Percentiles rank a stretch among this genome's conserved stretches.
phyloP scores from a whole-genome alignment of 2,113 vertebrate species.

The Saccopteryx leptura region DNA sequence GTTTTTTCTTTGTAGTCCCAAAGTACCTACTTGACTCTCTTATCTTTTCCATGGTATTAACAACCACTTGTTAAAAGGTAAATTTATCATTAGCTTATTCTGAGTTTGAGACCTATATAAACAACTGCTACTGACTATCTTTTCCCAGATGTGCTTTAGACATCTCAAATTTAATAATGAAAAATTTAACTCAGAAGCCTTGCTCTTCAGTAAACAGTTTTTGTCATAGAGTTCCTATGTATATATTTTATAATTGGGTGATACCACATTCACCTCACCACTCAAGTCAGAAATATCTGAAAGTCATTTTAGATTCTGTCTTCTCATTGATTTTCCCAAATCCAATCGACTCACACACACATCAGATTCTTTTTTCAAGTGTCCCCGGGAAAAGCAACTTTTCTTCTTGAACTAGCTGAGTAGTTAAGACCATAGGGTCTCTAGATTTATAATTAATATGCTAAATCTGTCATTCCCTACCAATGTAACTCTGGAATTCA shows the following conservation, averaged over 20 bases:
- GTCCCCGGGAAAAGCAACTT: background rate
- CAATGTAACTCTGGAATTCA: background rate
- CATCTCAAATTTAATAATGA: background rate
- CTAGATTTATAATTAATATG: background rate
- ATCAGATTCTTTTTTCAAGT: conserved; percentile 1
- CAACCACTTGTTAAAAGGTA: background rate
- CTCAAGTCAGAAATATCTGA: background rate
- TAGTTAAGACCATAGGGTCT: background rate
- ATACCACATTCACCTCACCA: background rate
- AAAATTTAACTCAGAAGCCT: background rate
- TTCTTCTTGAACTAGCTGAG: background rate
- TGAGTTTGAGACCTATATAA: background rate
- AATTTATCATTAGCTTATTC: background rate
- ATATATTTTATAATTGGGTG: background rate
- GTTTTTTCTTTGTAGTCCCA: background rate
- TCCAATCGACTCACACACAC: background rate
- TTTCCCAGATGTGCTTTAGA: background rate
- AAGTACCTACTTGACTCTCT: no score
- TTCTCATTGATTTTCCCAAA: background rate
- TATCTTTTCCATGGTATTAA: background rate
- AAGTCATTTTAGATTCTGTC: background rate
- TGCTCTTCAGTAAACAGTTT: background rate
- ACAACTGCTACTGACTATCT: background rate
- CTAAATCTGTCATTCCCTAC: background rate
- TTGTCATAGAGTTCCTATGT: background rate